phyloP scores from a whole-genome alignment of 1,140 invertebrate species.

The Copidosoma floridanum region DNA sequence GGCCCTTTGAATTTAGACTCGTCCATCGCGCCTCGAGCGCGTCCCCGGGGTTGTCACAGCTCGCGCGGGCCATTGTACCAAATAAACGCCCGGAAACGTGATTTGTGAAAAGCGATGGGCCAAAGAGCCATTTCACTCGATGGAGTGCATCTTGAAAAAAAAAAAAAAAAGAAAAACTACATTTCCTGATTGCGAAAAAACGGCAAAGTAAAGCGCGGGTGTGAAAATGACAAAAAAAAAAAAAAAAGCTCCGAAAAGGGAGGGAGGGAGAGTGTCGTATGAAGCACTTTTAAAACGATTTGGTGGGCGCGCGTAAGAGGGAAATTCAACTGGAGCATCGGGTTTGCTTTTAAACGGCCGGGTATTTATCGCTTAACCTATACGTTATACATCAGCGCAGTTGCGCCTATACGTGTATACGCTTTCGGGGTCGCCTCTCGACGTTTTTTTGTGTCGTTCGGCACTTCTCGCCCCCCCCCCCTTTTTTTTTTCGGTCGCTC shows the following conservation, averaged over 20 bases:
- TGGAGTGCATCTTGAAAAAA: background rate
- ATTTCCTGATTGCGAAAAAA: too few relatives aligned
- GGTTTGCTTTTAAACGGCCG: slow-evolving; percentile 27
- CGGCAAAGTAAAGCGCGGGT: background rate
- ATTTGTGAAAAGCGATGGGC: too few relatives aligned
- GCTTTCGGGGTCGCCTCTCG: too few relatives aligned
- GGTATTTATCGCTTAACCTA: slow-evolving; percentile 25
- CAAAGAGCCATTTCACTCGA: background rate
- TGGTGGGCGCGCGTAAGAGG: slow-evolving; percentile 11
- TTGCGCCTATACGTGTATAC: background rate
- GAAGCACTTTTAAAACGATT: slow-evolving; percentile 29
- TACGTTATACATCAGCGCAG: background rate
- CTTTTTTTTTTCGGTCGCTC: background rate
- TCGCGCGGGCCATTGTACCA: too few relatives aligned
- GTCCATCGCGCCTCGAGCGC: slow-evolving; percentile 31
- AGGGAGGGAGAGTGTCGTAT: slow-evolving; percentile 2
- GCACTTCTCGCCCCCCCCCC: background rate
- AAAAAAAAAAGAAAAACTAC: background rate
- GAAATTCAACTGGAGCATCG: slow-evolving; percentile 26
- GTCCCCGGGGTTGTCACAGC: background rate
- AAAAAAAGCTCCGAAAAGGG: background rate
- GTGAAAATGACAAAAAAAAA: background rate
- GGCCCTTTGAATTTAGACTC: slow-evolving; percentile 17
- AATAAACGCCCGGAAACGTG: too few relatives aligned
- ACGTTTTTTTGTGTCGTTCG: slow-evolving; percentile 19